Base-by-base conservation (phyloP, 1,140 invertebrate genomes). In the Hylaeus anthracinus region DNA sequence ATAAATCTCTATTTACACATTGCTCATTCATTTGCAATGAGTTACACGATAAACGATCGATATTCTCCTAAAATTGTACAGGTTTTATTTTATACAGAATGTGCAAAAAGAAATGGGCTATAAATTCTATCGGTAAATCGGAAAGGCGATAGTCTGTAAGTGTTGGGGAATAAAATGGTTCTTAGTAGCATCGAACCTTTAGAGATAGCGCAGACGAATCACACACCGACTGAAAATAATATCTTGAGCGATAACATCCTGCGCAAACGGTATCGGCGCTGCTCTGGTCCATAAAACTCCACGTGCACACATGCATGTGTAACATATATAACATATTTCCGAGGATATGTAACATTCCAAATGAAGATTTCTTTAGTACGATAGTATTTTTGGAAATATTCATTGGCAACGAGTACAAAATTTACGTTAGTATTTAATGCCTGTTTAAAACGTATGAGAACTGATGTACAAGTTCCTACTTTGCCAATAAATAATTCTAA, bases 1-100 rank as follows among this genome's bases (percentile, higher is more conserved):
- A 93, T 93, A 93, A 89, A 90, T 93, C 89, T 93, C 92, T 93
- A 93, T 93, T 93, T 93, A 93, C 93, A 93, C 84, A 87, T 87
- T 91, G 87, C 91, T 91, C 88, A 37, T 82, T 72, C 85, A 90
- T 84, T 90, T 85, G 90, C 91, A 93, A 93, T 90, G 92, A 93
- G 88, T 93, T 91, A 88, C 87, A 91, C 92, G 92, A 92, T 92
- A 92, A 86, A 93, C 93, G 91, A 91, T 90, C 86, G 84, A 80
- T 89, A 92, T 92, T 90, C 74, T 81, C 76, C 91, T 94, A 94
- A 82, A 91, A 93, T 93, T 93, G 92, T 93, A 93, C 92, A 92
- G 79, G 79, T 91, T 89, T 88, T 86, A 83, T 88, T 90, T 91
- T 93, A 89, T 92, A 93, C 90, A 92, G 81, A 86, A 83, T 86